Evolutionary conservation across 2,888 invertebrate genomes (phyloP).

Genomic region (Lasioglossum lativentre): DNA sequence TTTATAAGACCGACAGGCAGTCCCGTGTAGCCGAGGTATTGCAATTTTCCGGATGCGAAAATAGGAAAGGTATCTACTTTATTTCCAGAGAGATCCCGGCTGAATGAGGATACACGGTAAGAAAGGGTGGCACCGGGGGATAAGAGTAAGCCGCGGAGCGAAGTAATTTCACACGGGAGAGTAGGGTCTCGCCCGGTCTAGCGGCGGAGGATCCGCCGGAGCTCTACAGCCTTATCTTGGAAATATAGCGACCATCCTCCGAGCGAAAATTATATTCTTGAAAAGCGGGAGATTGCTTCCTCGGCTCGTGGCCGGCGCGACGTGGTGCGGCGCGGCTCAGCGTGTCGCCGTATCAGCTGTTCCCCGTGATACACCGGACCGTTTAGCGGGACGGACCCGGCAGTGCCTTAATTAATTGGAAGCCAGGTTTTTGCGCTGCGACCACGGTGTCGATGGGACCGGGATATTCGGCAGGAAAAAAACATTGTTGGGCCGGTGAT

Average conservation of each 20-base stretch:
- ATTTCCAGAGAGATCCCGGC: slow-evolving; percentile 80
- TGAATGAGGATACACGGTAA: slow-evolving; percentile 83
- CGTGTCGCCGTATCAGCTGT: slow-evolving; percentile 45
- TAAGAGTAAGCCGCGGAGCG: slow-evolving; percentile 83
- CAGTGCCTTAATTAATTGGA: neutral
- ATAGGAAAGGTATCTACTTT: slow-evolving; percentile 83
- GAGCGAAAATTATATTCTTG: slow-evolving; percentile 82
- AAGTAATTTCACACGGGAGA: slow-evolving; percentile 84
- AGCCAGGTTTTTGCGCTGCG: neutral
- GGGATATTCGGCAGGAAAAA: slow-evolving; percentile 12
- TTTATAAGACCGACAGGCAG: slow-evolving; percentile 61
- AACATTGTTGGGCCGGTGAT: slow-evolving; percentile 20
- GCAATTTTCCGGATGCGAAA: slow-evolving; percentile 83
- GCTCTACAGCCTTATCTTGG: slow-evolving; percentile 79
- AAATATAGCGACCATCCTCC: slow-evolving; percentile 75
- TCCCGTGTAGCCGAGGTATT: slow-evolving; percentile 69
- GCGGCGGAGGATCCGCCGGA: slow-evolving; percentile 65
- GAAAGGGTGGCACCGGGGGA: slow-evolving; percentile 77
- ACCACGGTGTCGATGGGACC: neutral
- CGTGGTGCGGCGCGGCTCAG: neutral
- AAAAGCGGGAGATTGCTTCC: slow-evolving; percentile 81
- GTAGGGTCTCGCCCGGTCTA: slow-evolving; percentile 71
- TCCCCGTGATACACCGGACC: neutral
- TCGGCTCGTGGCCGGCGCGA: slow-evolving; percentile 38
- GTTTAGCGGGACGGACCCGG: neutral